Base-by-base conservation (phyloP, 2,113 vertebrate genomes). In the Cyphomyrus plagiostoma region DNA sequence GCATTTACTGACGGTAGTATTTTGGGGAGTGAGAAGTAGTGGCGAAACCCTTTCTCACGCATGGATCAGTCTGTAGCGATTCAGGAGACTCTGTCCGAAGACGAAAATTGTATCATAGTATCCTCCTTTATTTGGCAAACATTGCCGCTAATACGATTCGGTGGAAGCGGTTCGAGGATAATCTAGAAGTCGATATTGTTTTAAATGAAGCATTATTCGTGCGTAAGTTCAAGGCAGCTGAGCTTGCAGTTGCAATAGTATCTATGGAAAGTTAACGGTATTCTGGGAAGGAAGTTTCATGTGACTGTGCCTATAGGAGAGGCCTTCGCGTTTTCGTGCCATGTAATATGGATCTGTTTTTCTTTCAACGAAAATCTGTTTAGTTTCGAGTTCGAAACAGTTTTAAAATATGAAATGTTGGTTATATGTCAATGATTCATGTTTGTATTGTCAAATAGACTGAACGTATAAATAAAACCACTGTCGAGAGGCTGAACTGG, bases 11-110 rank as follows among this genome's bases (percentile, higher is more conserved):
- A 30, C 50, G 26, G 53, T 46, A 23, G 35, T 23, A 46, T 48
- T 83, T 56, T 21, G 30, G 9, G 10, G 58, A 52, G 26, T 19
- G 45, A 66, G 82, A 50, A n/a, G 66, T n/a, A 86, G 23, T 58
- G 21, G 53, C 39, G 19, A 86, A 91, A 39, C 35, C 89, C 53
- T 86, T 10, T 88, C 42, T 70, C 52, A 56, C 50, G 53, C 9
- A 98, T 99, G 98, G 98, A 99, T 93, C 97, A 98, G 91, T 99
- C 98, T 23, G 95, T 97, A 30, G 97, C 97, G 0, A 96, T 99
- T 93, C 97, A 98, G 92, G 97, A 98, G 93, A 96, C 96, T 89
- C 94, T 99, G 90, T 91, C 91, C 3, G 91, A 58, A 0, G 95
- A 90, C 0, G 97, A 97, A 49, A 96, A 95, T 48, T 98, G 98